Evolutionary conservation across 2,113 vertebrate species (phyloP).

Genomic region (Mesitornis unicolor): DNA sequence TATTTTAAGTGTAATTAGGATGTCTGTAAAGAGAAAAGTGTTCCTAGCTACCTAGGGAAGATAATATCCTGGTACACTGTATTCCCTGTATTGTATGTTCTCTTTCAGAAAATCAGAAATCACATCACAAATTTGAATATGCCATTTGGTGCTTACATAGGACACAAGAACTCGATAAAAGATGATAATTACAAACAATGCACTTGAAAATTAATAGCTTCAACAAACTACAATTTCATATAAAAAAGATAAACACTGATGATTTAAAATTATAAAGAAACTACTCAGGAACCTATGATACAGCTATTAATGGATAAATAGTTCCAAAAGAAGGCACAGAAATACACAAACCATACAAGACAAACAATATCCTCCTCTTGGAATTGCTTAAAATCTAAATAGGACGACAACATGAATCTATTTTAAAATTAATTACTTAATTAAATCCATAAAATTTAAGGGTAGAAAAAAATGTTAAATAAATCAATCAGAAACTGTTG

Average conservation of each 20-base stretch:
- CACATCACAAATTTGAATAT: neutral
- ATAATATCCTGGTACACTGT: neutral
- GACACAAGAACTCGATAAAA: neutral
- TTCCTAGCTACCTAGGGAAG: neutral
- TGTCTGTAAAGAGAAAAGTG: neutral
- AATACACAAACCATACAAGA: neutral
- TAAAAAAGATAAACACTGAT: neutral
- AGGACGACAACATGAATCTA: neutral
- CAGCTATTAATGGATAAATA: neutral
- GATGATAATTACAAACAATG: conserved; percentile 10
- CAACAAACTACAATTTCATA: neutral
- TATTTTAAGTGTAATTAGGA: neutral
- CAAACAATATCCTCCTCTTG: neutral
- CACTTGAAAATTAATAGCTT: conserved; percentile 30
- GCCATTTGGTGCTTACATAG: neutral
- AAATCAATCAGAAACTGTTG: neutral
- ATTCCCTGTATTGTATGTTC: neutral
- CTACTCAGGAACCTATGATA: neutral
- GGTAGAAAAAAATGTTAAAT: neutral
- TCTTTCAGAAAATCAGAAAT: neutral
- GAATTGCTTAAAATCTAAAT: neutral
- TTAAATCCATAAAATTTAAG: neutral
- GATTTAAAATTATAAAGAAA: neutral
- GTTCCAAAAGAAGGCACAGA: neutral
- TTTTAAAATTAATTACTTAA: neutral